Conservation (phyloP, 53 echinoderm and acorn worm genomes). For the Hippasteria phrygiana region DNA sequence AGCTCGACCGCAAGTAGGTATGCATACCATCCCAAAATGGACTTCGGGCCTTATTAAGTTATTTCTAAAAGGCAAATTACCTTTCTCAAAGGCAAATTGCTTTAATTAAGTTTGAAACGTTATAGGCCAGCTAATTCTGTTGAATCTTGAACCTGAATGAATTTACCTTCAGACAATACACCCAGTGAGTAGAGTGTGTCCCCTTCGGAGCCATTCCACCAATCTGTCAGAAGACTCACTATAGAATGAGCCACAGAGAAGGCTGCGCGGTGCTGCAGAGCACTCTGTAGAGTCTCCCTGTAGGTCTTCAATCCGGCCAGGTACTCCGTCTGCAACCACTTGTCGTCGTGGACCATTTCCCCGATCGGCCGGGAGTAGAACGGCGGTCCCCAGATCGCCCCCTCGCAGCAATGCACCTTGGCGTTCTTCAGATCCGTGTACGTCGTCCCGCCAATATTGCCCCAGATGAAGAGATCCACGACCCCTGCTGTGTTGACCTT, state of each 20-base stretch:
- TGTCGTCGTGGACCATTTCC: slow-evolving; percentile 97
- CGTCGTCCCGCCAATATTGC: slow-evolving; percentile 87
- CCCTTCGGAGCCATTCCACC: slow-evolving; percentile 82
- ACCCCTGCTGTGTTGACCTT: slow-evolving; percentile 89
- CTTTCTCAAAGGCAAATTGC: too few relatives aligned
- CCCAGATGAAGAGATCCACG: slow-evolving; percentile 89
- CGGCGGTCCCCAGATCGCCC: slow-evolving; percentile 96
- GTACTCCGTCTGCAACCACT: slow-evolving; percentile 94
- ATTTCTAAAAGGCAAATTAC: too few relatives aligned
- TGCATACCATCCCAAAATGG: too few relatives aligned
- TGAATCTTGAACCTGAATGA: too few relatives aligned
- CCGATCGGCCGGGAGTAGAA: slow-evolving; percentile 87
- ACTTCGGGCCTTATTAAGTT: too few relatives aligned
- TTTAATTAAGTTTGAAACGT: too few relatives aligned
- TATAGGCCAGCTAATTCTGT: too few relatives aligned
- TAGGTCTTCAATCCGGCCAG: slow-evolving; percentile 74
- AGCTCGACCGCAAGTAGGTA: too few relatives aligned
- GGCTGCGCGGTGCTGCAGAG: slow-evolving; percentile 74
- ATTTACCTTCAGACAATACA: slow-evolving; percentile 89
- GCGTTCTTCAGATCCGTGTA: slow-evolving; percentile 77
- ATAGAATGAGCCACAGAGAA: slow-evolving; percentile 89
- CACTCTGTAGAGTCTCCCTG: slow-evolving; percentile 65
- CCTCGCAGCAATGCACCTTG: slow-evolving; percentile 90
- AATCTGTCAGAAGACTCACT: slow-evolving; percentile 82
- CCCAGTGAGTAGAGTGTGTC: slow-evolving; percentile 88